A percentile compares a stretch with the other conserved stretches of the same genome.
phyloP scores from a whole-genome alignment of 1,140 invertebrate genomes.

The Drosophila erecta region DNA sequence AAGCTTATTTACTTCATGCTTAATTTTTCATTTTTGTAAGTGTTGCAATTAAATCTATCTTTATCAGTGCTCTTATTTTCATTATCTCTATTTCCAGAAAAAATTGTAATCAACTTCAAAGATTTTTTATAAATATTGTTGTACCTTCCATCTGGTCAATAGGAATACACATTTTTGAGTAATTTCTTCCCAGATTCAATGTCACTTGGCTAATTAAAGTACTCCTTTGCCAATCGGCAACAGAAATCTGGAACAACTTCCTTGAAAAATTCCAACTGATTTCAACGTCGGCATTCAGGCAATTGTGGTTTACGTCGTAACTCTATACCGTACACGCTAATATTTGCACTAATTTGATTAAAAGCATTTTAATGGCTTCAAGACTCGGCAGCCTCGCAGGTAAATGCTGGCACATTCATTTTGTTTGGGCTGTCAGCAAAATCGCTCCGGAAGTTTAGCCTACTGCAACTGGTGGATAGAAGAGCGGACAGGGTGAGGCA shows the following conservation, averaged over 20 bases:
- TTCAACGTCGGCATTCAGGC: conserved; percentile 17
- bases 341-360: conserved; percentile 81
- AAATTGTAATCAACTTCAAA: too few species aligned
- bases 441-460: conserved; percentile 8
- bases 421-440: conserved; percentile 36
- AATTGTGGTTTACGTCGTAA: conserved; percentile 23
- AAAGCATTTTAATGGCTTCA: conserved; percentile 79
- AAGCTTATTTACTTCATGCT: not conserved
- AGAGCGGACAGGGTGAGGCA: too few species aligned
- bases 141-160: not conserved
- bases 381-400: conserved; percentile 57
- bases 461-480: too few species aligned
- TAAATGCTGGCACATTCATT: conserved; percentile 60
- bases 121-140: too few species aligned
- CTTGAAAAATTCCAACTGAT: not conserved
- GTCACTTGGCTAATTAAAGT: not conserved
- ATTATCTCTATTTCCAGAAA: too few species aligned
- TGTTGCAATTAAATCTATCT: too few species aligned
- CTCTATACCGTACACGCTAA: conserved; percentile 52
- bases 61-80: too few species aligned
- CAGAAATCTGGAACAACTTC: conserved; percentile 1
- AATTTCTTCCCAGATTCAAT: not conserved
- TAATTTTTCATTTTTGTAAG: too few species aligned
- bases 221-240: not conserved
- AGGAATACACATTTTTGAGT: not conserved